These are phyloP conservation scores for Oreochromis tanganicae DNA, from an alignment of 2,113 vertebrate species.

Conservation along the genomic window DNA sequence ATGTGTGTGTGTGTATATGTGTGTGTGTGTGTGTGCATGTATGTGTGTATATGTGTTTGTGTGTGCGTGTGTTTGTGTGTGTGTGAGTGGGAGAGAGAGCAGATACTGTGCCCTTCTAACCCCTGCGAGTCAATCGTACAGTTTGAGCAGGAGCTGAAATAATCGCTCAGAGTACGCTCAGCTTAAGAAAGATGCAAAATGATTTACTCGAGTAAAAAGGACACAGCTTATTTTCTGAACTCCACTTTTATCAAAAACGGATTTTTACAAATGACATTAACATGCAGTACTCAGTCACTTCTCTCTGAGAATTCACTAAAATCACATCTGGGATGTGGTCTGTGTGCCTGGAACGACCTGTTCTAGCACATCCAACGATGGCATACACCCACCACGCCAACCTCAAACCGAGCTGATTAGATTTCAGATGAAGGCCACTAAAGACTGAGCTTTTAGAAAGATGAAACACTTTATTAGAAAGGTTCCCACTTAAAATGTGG, in stretches of 20 bases:
- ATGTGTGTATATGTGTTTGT: too few relatives aligned
- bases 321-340: not conserved
- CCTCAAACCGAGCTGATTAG: not conserved
- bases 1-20: rapidly evolving
- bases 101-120: not conserved
- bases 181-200: not conserved
- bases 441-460: not conserved
- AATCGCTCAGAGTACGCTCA: not conserved
- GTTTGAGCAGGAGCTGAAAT: not conserved
- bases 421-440: not conserved
- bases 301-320: not conserved
- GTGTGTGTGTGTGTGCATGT: too few relatives aligned
- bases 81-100: not conserved
- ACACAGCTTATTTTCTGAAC: not conserved
- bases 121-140: not conserved
- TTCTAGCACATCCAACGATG: not conserved
- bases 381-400: not conserved
- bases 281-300: not conserved
- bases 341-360: not conserved
- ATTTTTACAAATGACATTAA: not conserved
- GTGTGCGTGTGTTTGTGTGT: not conserved
- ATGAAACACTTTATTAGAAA: constrained; percentile 46
- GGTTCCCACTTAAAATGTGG: constrained; percentile 57
- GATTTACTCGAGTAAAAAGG: not conserved
- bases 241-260: not conserved